Conservation (phyloP, 1,140 invertebrate species). For the Zaprionus inermis region DNA sequence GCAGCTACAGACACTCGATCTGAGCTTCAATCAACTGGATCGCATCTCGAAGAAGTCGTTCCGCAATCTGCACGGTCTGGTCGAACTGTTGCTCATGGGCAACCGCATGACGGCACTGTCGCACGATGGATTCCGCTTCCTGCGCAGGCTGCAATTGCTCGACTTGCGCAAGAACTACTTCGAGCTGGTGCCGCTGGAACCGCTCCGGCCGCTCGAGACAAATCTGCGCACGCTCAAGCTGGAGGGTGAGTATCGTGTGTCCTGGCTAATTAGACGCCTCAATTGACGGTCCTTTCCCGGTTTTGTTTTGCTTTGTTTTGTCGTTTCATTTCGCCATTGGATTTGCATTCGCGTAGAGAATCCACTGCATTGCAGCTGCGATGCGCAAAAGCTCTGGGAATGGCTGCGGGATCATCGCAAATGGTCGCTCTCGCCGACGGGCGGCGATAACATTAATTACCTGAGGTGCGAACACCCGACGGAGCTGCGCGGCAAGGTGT, state of each 20-base stretch:
- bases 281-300: neutral
- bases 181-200: conserved; percentile 91
- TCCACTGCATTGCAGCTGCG: conserved; percentile 92
- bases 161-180: conserved; percentile 94
- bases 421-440: conserved; percentile 70
- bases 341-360: conserved; percentile 87
- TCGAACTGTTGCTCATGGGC: conserved; percentile 91
- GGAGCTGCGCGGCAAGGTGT: conserved; percentile 89
- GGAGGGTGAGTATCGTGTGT: conserved; percentile 87
- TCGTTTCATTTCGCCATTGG: neutral
- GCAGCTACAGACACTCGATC: conserved; percentile 90
- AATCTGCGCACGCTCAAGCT: conserved; percentile 90
- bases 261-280: conserved; percentile 8
- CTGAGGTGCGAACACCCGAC: conserved; percentile 92
- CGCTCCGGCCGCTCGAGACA: conserved; percentile 91
- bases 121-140: conserved; percentile 90
- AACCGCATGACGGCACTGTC: conserved; percentile 93
- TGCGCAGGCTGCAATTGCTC: conserved; percentile 91
- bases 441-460: conserved; percentile 85
- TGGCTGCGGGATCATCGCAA: conserved; percentile 94
- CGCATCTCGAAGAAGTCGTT: conserved; percentile 91
- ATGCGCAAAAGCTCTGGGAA: conserved; percentile 93
- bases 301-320: neutral
- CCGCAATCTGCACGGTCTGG: conserved; percentile 89
- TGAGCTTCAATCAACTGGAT: conserved; percentile 93